Evolutionary conservation across 2,797 vertebrate species (phyloP), one percentile per base, ranked within the genome.

Genomic region (Discoglossus pictus): DNA sequence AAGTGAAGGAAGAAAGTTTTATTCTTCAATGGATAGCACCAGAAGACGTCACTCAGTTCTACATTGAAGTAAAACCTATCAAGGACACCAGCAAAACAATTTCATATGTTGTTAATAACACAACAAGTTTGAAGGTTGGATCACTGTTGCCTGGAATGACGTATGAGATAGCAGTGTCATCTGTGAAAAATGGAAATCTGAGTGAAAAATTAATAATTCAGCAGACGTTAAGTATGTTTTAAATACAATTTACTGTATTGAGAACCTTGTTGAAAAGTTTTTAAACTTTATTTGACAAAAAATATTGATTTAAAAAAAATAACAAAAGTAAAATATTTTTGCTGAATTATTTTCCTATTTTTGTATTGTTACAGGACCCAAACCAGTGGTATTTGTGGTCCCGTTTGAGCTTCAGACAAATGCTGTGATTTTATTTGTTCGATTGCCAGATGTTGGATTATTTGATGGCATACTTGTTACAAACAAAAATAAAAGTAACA

Each of bases 101-200:
- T 21, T 79, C 73, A 27, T 73, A 84, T 75, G 81, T 83, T 77
- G 68, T 82, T 60, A 88, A 82, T 23, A 55, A 79, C 63, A 84
- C 80, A 43, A 74, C 86, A 53, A 87, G 83, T 72, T 74, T 90
- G 56, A 79, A 83, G 47, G 12, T 93, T 77, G 83, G 80, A 65
- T 34, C 70, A 40, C 84, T 92, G 70, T 78, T 78, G 59, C 88
- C 92, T 47, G 92, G 92, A 69, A 89, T 90, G 78, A 78, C 83
- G 8, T 95, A 94, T 75, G 79, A 90, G 67, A 80, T 93, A 56
- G 81, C 79, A 42, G 83, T 95, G 42, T 83, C 85, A 67, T 84
- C 84, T 51, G 61, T 91, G 67, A 89, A 73, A 38, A 89, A 81
- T 61, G 82, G 88, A 39, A 87, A 88, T 72, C 82, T 72, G 76